A percentile compares a stretch with the other conserved stretches of the same genome.
phyloP scores from a whole-genome alignment of 2,113 vertebrate species.

The Hippoglossus stenolepis region DNA sequence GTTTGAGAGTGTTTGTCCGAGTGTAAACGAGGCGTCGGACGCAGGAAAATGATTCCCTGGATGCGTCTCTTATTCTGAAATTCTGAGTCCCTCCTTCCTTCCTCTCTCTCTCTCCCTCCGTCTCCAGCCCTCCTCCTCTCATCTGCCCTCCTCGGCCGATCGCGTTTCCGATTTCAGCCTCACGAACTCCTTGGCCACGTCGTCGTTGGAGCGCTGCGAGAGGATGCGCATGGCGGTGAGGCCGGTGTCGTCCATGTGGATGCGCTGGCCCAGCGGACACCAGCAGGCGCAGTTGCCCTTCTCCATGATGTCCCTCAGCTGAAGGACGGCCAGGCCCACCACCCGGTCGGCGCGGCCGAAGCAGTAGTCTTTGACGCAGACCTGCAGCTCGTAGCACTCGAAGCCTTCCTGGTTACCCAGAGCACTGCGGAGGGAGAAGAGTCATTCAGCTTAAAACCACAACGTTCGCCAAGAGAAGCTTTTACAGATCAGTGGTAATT shows the following conservation, averaged over 20 bases:
- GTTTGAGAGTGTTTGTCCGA: too few relatives aligned
- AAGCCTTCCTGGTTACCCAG: constrained; percentile 94
- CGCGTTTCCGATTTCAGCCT: constrained; percentile 95
- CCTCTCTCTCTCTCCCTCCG: neutral
- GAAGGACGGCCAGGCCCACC: constrained; percentile 91
- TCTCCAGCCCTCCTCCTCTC: constrained; percentile 80
- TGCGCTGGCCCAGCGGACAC: constrained; percentile 91
- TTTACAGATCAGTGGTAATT: too few relatives aligned
- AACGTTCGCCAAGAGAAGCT: too few relatives aligned
- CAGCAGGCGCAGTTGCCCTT: constrained; percentile 95
- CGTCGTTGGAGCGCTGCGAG: constrained; percentile 96
- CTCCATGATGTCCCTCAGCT: constrained; percentile 90
- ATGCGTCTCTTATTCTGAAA: neutral
- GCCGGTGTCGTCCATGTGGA: constrained; percentile 97
- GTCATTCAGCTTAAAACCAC: too few relatives aligned
- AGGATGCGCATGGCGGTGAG: constrained; percentile 95
- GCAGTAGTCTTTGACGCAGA: constrained; percentile 98
- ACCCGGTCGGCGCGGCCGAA: constrained; percentile 95
- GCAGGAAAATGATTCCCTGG: too few relatives aligned
- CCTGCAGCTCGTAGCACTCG: constrained; percentile 95
- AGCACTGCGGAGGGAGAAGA: constrained; percentile 78
- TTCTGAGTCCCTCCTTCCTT: too few relatives aligned
- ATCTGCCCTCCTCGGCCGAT: constrained; percentile 93
- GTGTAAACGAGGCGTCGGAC: constrained; percentile 14
- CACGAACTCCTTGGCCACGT: constrained; percentile 97